These are phyloP conservation scores for Hypsopygia costalis DNA, from an alignment of 2,888 invertebrate genomes.

Conservation along the genomic window DNA sequence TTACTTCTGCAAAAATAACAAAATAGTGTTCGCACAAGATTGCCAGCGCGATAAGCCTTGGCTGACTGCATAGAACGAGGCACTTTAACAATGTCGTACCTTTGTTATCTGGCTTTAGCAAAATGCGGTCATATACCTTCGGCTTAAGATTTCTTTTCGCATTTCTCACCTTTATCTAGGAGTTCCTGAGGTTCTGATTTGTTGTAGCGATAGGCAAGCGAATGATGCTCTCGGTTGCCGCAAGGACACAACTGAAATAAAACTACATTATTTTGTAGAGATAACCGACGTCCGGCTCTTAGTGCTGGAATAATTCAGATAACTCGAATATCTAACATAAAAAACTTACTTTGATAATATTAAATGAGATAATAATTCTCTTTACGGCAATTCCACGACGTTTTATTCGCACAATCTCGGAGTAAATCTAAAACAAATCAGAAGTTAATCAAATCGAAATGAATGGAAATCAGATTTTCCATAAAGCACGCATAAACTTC, in stretches of 20 bases:
- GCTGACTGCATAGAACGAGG: constrained; percentile 56
- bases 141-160: constrained; percentile 43
- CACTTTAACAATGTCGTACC: constrained; percentile 45
- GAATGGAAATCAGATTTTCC: neutral
- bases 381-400: too few relatives aligned
- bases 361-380: too few relatives aligned
- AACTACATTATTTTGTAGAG: constrained; percentile 51
- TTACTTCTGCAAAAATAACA: constrained; percentile 73
- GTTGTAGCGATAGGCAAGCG: constrained; percentile 60
- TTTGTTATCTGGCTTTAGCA: constrained; percentile 40
- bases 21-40: constrained; percentile 62
- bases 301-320: constrained; percentile 39
- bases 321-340: constrained; percentile 25
- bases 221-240: constrained; percentile 61
- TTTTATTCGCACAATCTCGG: neutral
- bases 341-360: too few relatives aligned
- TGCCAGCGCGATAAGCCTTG: constrained; percentile 56
- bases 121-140: constrained; percentile 44
- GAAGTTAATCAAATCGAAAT: constrained; percentile 1
- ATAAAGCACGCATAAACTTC: neutral
- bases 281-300: constrained; percentile 42
- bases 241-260: constrained; percentile 67
- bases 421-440: constrained; percentile 1
- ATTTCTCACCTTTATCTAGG: constrained; percentile 38
- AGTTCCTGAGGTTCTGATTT: constrained; percentile 62